phyloP scores from a whole-genome alignment of 2,113 vertebrate genomes.

The Lagenorhynchus albirostris region DNA sequence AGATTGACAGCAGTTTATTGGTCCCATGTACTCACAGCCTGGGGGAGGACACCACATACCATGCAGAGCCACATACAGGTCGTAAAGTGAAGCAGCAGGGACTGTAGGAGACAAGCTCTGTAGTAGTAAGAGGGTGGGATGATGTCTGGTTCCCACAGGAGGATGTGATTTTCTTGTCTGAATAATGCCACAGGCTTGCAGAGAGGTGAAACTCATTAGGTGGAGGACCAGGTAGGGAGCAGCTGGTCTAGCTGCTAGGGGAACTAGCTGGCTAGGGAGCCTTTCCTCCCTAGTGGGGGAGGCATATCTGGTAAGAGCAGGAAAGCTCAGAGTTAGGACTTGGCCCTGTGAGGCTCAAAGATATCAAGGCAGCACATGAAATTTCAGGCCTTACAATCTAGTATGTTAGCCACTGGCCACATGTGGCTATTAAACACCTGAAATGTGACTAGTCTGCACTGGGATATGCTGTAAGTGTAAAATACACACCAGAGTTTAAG shows the following conservation, averaged over 20 bases:
- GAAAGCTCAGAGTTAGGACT: not conserved
- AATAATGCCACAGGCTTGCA: not conserved
- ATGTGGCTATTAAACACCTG: not conserved
- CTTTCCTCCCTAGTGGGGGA: not conserved
- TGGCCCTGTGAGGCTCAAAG: not conserved
- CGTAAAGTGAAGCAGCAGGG: not conserved
- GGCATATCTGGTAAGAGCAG: not conserved
- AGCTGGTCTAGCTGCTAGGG: not conserved
- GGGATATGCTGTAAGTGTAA: not conserved
- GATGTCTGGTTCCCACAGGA: not conserved
- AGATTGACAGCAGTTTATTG: not conserved
- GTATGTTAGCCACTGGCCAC: not conserved
- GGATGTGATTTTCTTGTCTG: not conserved
- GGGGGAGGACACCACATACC: accelerated
- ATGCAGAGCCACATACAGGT: not conserved
- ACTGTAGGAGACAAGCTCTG: not conserved
- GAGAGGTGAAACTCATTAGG: not conserved
- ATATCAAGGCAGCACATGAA: not conserved
- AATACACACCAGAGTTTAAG: not conserved
- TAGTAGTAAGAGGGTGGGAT: not conserved
- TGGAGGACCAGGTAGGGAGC: not conserved
- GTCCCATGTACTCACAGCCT: not conserved
- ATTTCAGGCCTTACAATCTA: not conserved
- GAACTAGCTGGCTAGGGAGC: not conserved
- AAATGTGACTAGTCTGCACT: not conserved